Percentiles rank a stretch among this genome's conserved stretches.
Evolutionary conservation across 37 sponge, comb jelly and placozoan genomes (phyloP).

Genomic region (Aplysina aerophoba): DNA sequence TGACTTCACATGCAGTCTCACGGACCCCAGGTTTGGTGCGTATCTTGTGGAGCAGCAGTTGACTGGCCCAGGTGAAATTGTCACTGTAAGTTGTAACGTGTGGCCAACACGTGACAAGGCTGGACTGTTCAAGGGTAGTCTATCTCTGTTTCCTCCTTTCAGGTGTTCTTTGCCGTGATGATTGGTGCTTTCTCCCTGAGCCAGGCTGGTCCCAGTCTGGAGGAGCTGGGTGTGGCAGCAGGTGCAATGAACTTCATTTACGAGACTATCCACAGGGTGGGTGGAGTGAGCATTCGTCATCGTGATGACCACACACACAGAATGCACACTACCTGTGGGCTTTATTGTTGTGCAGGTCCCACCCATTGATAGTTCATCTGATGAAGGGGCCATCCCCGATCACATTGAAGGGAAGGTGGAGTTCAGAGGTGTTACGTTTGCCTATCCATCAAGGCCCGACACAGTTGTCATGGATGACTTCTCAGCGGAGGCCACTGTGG

Average conservation of each 20-base stretch:
- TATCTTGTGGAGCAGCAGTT: not conserved
- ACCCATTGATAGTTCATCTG: conserved; percentile 48
- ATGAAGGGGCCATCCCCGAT: conserved; percentile 44
- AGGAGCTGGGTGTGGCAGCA: conserved; percentile 53
- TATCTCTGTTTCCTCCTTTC: not conserved
- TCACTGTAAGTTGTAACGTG: not conserved
- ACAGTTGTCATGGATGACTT: conserved; percentile 63
- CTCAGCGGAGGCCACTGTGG: conserved; percentile 33
- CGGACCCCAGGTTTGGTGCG: conserved; percentile 20
- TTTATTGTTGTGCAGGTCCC: conserved; percentile 29
- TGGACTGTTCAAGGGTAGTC: too few relatives aligned
- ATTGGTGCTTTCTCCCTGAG: conserved; percentile 83
- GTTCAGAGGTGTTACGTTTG: conserved; percentile 75
- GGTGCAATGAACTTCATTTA: conserved; percentile 68
- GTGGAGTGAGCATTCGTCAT: not conserved
- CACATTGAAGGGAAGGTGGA: conserved; percentile 63
- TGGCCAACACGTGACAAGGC: too few relatives aligned
- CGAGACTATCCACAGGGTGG: conserved; percentile 66
- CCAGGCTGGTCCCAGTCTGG: conserved; percentile 64
- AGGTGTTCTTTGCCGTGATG: conserved; percentile 81
- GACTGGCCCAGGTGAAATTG: not conserved
- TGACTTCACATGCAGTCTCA: not conserved
- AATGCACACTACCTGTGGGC: not conserved
- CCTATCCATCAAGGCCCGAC: conserved; percentile 85
- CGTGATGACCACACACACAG: too few relatives aligned